A percentile compares a stretch with the other conserved stretches of the same genome.
Conservation (phyloP, 2,113 vertebrate species). For the Columba livia region DNA sequence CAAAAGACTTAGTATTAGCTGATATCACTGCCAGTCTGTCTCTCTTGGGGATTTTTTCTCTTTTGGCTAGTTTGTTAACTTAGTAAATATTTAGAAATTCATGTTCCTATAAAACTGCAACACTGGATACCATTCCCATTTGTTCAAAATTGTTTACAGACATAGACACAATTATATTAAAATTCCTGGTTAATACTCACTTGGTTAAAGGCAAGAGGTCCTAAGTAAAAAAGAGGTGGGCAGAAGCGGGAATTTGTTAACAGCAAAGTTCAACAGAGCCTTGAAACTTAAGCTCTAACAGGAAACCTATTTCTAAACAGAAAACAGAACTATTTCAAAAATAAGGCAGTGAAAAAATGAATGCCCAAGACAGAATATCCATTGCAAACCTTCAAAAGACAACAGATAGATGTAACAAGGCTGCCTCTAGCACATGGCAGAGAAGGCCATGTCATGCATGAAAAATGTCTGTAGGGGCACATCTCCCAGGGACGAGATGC, state of each 20-base stretch:
- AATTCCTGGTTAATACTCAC: background rate
- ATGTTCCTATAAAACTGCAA: background rate
- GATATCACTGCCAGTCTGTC: background rate
- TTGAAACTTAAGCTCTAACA: background rate
- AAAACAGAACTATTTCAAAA: background rate
- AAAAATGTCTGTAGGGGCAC: background rate
- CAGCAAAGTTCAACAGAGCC: background rate
- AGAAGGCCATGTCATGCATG: background rate
- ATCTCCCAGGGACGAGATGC: background rate
- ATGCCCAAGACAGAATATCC: background rate
- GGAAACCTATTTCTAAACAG: background rate
- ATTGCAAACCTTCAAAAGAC: background rate
- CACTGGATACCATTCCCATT: background rate
- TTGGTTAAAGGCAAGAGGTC: background rate
- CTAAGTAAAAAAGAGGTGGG: background rate
- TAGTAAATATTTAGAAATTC: conserved; percentile 57
- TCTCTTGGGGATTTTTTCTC: background rate
- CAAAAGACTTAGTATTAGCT: conserved; percentile 22
- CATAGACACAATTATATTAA: background rate
- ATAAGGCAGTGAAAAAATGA: background rate
- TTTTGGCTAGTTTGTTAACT: conserved; percentile 4
- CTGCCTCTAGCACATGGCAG: background rate
- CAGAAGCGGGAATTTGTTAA: background rate
- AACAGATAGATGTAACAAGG: background rate
- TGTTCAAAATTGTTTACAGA: conserved; percentile 26